These are phyloP conservation scores for Stigmatopora argus DNA, from an alignment of 2,113 vertebrate species.

Conservation along the genomic window DNA sequence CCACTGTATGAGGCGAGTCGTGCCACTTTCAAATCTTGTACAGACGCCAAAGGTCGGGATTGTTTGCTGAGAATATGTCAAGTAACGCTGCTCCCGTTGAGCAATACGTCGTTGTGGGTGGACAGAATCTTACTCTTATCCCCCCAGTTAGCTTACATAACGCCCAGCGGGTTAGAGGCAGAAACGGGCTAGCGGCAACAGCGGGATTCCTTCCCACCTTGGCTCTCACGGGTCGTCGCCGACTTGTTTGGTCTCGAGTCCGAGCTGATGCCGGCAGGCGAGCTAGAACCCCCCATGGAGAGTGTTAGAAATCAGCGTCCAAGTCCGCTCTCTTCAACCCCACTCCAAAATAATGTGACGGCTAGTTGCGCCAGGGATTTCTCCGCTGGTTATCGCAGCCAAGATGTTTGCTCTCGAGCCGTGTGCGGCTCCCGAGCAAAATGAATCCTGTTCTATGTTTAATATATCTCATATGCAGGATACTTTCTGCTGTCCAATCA, in stretches of 20 bases:
- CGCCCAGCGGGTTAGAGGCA: constrained; percentile 27
- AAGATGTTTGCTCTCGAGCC: background rate
- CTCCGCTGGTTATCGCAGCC: constrained; percentile 29
- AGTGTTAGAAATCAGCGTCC: constrained; percentile 2
- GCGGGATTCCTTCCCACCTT: constrained; percentile 2
- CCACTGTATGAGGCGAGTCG: background rate
- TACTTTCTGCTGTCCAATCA: too few species aligned
- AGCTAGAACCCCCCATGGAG: constrained; percentile 9
- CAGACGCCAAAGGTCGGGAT: constrained; percentile 59
- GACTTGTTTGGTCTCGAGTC: constrained; percentile 19
- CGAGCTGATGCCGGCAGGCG: constrained; percentile 10
- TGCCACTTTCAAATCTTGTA: constrained; percentile 53
- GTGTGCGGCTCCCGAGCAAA: too few species aligned
- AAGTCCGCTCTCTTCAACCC: constrained; percentile 15
- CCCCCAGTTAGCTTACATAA: constrained; percentile 45
- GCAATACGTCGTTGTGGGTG: constrained; percentile 48
- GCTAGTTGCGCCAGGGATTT: constrained; percentile 24
- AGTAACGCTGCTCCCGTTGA: constrained; percentile 5
- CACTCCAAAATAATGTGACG: background rate
- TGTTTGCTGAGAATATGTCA: constrained; percentile 22
- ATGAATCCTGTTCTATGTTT: too few species aligned
- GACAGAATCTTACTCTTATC: constrained; percentile 41
- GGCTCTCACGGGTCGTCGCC: constrained; percentile 3
- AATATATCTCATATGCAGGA: too few species aligned
- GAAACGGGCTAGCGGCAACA: constrained; percentile 14